A percentile compares a stretch with the other conserved stretches of the same genome.
Conservation (phyloP, 2,888 invertebrate genomes). For the Stenurella melanura region DNA sequence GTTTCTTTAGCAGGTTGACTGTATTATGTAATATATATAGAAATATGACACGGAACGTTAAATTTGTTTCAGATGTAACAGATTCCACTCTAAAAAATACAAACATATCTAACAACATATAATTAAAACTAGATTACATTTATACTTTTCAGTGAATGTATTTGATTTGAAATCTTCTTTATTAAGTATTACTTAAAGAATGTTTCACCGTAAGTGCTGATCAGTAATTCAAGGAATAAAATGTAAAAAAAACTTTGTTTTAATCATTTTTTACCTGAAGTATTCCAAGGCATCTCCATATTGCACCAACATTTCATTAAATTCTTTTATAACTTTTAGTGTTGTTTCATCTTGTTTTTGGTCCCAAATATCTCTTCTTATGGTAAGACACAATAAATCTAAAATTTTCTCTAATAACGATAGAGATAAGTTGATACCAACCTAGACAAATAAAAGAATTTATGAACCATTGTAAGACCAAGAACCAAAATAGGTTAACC, state of each 20-base stretch:
- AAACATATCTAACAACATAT: background rate
- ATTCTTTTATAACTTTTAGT: slow-evolving; percentile 75
- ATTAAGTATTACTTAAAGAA: no score
- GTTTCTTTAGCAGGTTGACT: slow-evolving; percentile 69
- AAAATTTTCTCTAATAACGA: slow-evolving; percentile 74
- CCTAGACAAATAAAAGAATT: slow-evolving; percentile 69
- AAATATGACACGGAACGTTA: slow-evolving; percentile 70
- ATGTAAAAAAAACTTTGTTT: background rate
- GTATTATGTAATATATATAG: slow-evolving; percentile 73
- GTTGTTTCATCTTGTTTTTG: slow-evolving; percentile 73
- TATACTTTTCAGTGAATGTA: no score
- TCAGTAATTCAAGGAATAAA: background rate
- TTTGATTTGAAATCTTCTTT: no score
- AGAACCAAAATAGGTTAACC: no score
- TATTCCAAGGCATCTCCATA: slow-evolving; percentile 77
- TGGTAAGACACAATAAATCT: slow-evolving; percentile 75
- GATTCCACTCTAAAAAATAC: slow-evolving; percentile 66
- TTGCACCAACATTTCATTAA: slow-evolving; percentile 76
- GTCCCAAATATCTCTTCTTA: slow-evolving; percentile 77
- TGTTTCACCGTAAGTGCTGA: no score
- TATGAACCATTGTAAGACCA: no score
- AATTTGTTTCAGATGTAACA: slow-evolving; percentile 63
- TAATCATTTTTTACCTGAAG: slow-evolving; percentile 71
- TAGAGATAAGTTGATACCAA: slow-evolving; percentile 74
- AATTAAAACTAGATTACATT: background rate